phyloP scores from a whole-genome alignment of 2,888 invertebrate species.

The Mythimna loreyi region DNA sequence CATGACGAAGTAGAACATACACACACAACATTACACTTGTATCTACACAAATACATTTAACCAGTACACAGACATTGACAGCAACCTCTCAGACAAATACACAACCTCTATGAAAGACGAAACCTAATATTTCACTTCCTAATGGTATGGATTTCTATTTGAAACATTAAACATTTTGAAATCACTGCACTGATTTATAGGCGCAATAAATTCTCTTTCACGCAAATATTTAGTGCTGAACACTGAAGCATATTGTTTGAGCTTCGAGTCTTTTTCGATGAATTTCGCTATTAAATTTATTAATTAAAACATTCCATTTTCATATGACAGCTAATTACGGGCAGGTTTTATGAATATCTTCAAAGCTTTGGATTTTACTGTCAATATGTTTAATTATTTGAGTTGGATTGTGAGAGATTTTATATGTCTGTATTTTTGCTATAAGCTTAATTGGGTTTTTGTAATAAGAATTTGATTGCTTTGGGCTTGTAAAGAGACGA shows the following conservation, averaged over 20 bases:
- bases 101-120: slow-evolving; percentile 45
- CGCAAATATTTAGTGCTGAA: slow-evolving; percentile 61
- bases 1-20: background rate
- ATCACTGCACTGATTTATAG: slow-evolving; percentile 58
- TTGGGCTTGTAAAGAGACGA: background rate
- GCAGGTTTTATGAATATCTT: slow-evolving; percentile 32
- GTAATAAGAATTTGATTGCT: no score
- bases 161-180: slow-evolving; percentile 55
- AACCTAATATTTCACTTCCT: slow-evolving; percentile 55
- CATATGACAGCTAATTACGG: slow-evolving; percentile 53
- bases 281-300: slow-evolving; percentile 41
- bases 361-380: slow-evolving; percentile 24
- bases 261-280: slow-evolving; percentile 39
- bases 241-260: slow-evolving; percentile 47
- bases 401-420: slow-evolving; percentile 17
- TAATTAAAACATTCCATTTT: slow-evolving; percentile 49
- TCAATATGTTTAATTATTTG: slow-evolving; percentile 33
- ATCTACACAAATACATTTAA: background rate
- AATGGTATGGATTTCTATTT: slow-evolving; percentile 55
- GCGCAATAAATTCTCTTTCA: slow-evolving; percentile 51
- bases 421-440: slow-evolving; percentile 2
- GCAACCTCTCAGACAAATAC: slow-evolving; percentile 32
- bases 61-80: slow-evolving; percentile 24
- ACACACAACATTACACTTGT: background rate
- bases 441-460: background rate